phyloP scores from a whole-genome alignment of 2,888 invertebrate species.

The Euplexia lucipara region DNA sequence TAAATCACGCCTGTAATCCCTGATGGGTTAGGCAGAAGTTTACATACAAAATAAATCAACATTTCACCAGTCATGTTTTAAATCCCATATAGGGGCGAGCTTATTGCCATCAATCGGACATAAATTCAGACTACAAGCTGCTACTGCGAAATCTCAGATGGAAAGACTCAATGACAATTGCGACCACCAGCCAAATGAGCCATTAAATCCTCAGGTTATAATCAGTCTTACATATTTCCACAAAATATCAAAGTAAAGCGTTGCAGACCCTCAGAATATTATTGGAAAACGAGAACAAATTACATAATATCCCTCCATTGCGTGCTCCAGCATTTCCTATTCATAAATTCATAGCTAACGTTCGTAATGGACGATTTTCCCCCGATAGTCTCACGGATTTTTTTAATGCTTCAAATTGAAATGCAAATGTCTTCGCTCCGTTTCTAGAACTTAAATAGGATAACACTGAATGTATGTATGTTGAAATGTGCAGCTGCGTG shows the following conservation, averaged over 20 bases:
- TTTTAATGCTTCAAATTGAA: slow-evolving; percentile 75
- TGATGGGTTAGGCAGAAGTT: too few relatives aligned
- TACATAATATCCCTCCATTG: slow-evolving; percentile 43
- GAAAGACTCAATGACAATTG: too few relatives aligned
- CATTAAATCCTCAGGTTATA: too few relatives aligned
- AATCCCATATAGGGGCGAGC: too few relatives aligned
- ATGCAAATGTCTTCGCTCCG: slow-evolving; percentile 71
- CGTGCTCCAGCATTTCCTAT: slow-evolving; percentile 72
- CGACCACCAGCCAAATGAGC: too few relatives aligned
- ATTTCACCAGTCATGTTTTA: too few relatives aligned
- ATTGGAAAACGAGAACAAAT: slow-evolving; percentile 24
- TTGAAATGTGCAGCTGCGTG: slow-evolving; percentile 45
- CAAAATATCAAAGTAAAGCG: neutral
- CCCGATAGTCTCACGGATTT: slow-evolving; percentile 71
- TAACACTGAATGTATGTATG: slow-evolving; percentile 38
- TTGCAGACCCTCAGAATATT: neutral
- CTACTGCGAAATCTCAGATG: too few relatives aligned
- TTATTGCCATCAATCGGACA: too few relatives aligned
- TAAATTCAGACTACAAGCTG: too few relatives aligned
- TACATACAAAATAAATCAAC: too few relatives aligned
- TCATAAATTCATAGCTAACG: slow-evolving; percentile 76
- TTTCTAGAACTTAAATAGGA: slow-evolving; percentile 52
- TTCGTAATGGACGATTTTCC: slow-evolving; percentile 72
- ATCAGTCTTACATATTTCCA: too few relatives aligned
- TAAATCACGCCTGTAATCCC: too few relatives aligned